Evolutionary conservation across 2,888 invertebrate species (phyloP).

Genomic region (Meta bourneti): DNA sequence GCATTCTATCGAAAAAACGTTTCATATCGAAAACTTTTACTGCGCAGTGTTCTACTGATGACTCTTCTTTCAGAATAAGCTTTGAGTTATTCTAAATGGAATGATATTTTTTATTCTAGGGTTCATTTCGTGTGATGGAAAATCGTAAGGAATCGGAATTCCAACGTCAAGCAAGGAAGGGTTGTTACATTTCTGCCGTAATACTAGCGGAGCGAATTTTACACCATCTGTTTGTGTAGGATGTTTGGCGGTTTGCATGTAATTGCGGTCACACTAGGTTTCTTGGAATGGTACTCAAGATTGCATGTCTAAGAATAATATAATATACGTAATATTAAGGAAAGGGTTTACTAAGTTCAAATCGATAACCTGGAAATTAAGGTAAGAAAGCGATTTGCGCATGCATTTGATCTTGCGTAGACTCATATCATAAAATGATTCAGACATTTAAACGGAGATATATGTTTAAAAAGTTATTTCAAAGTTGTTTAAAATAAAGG

Average conservation of each 20-base stretch:
- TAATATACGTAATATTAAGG: too few species aligned
- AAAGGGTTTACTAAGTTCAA: too few species aligned
- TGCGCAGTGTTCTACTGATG: conserved; percentile 72
- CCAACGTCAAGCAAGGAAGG: conserved; percentile 13
- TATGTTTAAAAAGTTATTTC: too few species aligned
- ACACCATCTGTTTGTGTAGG: not conserved
- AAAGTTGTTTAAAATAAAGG: too few species aligned
- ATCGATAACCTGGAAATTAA: too few species aligned
- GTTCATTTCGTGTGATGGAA: conserved; percentile 48
- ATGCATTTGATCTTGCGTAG: too few species aligned
- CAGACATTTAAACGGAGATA: too few species aligned
- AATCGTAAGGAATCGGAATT: conserved; percentile 55
- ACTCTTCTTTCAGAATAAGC: conserved; percentile 72
- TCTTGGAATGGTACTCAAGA: too few species aligned
- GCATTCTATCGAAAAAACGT: conserved; percentile 69
- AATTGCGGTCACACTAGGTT: not conserved
- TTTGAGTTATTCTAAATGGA: conserved; percentile 71
- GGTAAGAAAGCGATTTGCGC: too few species aligned
- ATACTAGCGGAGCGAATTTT: not conserved
- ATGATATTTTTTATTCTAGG: conserved; percentile 50
- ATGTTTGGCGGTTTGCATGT: not conserved
- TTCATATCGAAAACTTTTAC: conserved; percentile 75
- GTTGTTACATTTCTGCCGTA: not conserved
- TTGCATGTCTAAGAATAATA: too few species aligned
- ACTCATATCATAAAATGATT: too few species aligned